phyloP scores from a whole-genome alignment of 2,113 vertebrate species.

The Pelobates fuscus region DNA sequence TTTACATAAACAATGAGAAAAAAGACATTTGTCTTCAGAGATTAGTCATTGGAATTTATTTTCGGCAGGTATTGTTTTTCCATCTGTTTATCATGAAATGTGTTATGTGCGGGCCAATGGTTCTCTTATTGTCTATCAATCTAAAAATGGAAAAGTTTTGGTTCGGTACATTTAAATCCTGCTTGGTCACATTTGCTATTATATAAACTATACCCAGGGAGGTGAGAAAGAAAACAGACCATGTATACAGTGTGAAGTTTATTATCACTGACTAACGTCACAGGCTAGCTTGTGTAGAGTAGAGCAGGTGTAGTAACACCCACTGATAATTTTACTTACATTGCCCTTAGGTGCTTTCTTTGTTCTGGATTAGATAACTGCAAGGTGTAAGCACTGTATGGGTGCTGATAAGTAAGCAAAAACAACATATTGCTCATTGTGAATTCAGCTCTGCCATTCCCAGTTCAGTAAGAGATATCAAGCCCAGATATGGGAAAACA shows the following conservation, averaged over 20 bases:
- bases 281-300: slow-evolving; percentile 23
- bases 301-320: slow-evolving; percentile 34
- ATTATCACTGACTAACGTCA: slow-evolving; percentile 37
- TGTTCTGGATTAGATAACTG: slow-evolving; percentile 42
- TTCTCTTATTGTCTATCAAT: background rate
- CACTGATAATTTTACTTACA: slow-evolving; percentile 41
- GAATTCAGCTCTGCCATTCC: slow-evolving; percentile 18
- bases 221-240: no score
- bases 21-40: no score
- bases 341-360: slow-evolving; percentile 44
- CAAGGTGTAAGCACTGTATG: slow-evolving; percentile 6
- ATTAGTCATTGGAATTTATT: no score
- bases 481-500: slow-evolving; percentile 17
- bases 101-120: background rate
- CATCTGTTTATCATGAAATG: background rate
- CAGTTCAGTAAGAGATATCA: slow-evolving; percentile 17
- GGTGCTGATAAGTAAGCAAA: slow-evolving; percentile 36
- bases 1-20: no score
- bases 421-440: slow-evolving; percentile 43
- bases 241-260: slow-evolving; percentile 5
- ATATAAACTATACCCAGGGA: slow-evolving; percentile 39
- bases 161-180: slow-evolving; percentile 3
- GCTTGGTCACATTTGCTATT: slow-evolving; percentile 20
- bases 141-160: background rate
- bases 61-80: no score